Percentiles rank a stretch among this genome's conserved stretches.
Evolutionary conservation across 2,888 invertebrate species (phyloP).

Genomic region (Lypha dubia): DNA sequence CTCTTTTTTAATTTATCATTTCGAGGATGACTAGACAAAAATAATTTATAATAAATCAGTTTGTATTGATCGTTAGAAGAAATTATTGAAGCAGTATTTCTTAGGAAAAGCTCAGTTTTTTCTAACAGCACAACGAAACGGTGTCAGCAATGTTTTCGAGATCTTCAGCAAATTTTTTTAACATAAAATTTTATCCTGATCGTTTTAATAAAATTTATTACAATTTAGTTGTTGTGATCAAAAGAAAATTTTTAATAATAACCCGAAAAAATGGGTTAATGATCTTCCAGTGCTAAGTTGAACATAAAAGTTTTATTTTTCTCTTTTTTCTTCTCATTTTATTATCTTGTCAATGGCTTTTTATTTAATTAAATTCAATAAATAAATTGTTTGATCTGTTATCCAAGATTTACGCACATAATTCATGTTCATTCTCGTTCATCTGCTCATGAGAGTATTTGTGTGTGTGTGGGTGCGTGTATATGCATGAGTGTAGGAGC

Average conservation of each 20-base stretch:
- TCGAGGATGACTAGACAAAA: conserved; percentile 32
- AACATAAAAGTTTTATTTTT: not conserved
- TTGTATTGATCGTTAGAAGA: no score
- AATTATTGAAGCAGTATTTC: no score
- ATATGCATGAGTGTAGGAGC: not conserved
- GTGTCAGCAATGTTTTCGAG: no score
- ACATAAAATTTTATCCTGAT: no score
- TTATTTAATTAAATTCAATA: conserved; percentile 46
- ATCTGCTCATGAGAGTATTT: not conserved
- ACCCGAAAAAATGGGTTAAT: not conserved
- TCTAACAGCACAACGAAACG: no score
- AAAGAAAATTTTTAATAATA: not conserved
- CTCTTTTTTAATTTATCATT: not conserved
- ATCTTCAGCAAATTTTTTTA: no score
- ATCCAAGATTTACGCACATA: conserved; percentile 43
- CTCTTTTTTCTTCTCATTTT: not conserved
- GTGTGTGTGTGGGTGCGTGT: no score
- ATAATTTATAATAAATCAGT: no score
- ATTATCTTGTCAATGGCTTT: conserved; percentile 13
- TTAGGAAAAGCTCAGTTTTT: no score
- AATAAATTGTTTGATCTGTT: conserved; percentile 36
- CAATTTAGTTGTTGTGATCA: not conserved
- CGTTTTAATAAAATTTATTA: no score
- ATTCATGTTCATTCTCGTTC: conserved; percentile 42
- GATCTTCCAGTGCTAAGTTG: not conserved